A percentile compares a stretch with the other conserved stretches of the same genome.
These are phyloP conservation scores for Poecilobothrus nobilitatus DNA, from an alignment of 2,888 invertebrate species.

Conservation along the genomic window DNA sequence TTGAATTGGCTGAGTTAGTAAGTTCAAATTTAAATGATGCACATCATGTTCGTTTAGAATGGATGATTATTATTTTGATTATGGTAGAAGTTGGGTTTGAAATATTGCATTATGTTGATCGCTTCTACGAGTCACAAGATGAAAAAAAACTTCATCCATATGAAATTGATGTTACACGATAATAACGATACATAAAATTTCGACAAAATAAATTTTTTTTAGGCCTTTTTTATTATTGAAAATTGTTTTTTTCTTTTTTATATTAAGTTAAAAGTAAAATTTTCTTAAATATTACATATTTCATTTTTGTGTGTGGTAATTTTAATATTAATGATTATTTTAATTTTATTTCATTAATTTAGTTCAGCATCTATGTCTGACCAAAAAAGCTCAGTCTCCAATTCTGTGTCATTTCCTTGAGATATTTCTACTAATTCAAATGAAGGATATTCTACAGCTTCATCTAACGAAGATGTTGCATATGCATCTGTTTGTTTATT, in stretches of 20 bases:
- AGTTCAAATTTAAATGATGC: slow-evolving; percentile 84
- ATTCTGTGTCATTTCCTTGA: slow-evolving; percentile 45
- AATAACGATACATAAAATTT: not conserved
- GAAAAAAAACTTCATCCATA: not conserved
- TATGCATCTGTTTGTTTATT: slow-evolving; percentile 27
- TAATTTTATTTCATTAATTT: slow-evolving; percentile 21
- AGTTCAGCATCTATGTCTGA: slow-evolving; percentile 54
- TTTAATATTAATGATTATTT: not conserved
- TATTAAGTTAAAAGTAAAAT: not conserved
- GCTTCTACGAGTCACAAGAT: slow-evolving; percentile 41
- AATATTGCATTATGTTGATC: slow-evolving; percentile 64
- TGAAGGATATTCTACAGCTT: slow-evolving; percentile 36
- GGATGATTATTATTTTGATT: slow-evolving; percentile 95
- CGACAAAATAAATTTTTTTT: too few species aligned
- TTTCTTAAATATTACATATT: not conserved
- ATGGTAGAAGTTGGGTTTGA: slow-evolving; percentile 90
- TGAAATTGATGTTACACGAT: not conserved
- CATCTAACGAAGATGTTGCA: slow-evolving; percentile 31
- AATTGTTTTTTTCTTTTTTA: too few species aligned
- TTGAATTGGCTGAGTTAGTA: slow-evolving; percentile 81
- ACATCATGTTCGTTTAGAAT: slow-evolving; percentile 87
- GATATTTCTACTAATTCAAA: slow-evolving; percentile 37
- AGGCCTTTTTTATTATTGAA: not conserved
- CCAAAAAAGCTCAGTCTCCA: slow-evolving; percentile 53
- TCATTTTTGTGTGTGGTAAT: not conserved